A percentile compares a stretch with the other conserved stretches of the same genome.
Evolutionary conservation across 2,888 invertebrate species (phyloP).

Genomic region (Ectemnius lituratus): DNA sequence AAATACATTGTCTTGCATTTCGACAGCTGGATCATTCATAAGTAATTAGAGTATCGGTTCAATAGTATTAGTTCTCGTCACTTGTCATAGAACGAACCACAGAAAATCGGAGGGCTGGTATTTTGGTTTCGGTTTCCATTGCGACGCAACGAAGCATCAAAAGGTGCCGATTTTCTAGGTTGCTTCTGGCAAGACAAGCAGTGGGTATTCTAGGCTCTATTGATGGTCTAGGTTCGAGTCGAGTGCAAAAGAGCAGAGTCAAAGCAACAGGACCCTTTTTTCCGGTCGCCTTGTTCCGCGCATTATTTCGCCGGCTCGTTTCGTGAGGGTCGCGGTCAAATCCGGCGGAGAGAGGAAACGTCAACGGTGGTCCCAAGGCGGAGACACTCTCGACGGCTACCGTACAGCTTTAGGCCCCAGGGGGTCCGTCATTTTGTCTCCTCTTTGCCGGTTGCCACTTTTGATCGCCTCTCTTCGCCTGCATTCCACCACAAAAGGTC

Average conservation of each 20-base stretch:
- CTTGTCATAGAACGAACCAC: no score
- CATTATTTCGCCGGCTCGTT: conserved; percentile 16
- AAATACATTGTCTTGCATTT: no score
- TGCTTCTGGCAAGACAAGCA: no score
- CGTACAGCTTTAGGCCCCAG: conserved; percentile 66
- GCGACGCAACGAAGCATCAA: no score
- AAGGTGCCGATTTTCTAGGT: no score
- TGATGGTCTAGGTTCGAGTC: background rate
- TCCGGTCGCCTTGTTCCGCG: conserved; percentile 14
- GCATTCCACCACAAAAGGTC: conserved; percentile 55
- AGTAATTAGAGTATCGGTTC: no score
- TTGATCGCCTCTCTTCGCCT: conserved; percentile 49
- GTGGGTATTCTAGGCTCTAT: no score
- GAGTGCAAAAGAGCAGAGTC: conserved; percentile 8
- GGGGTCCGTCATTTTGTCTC: conserved; percentile 62
- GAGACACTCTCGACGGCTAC: conserved; percentile 71
- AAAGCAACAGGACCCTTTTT: conserved; percentile 20
- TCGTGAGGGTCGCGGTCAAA: conserved; percentile 62
- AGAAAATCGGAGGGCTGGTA: no score
- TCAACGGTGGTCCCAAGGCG: conserved; percentile 72
- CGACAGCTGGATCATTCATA: conserved; percentile 50
- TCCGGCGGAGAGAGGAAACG: conserved; percentile 64
- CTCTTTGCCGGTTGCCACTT: conserved; percentile 34
- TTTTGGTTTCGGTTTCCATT: no score
- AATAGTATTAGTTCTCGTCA: no score